Evolutionary conservation across 2,888 invertebrate species (phyloP), one percentile per base, ranked within the genome.

Genomic region (Heliconius erato): DNA sequence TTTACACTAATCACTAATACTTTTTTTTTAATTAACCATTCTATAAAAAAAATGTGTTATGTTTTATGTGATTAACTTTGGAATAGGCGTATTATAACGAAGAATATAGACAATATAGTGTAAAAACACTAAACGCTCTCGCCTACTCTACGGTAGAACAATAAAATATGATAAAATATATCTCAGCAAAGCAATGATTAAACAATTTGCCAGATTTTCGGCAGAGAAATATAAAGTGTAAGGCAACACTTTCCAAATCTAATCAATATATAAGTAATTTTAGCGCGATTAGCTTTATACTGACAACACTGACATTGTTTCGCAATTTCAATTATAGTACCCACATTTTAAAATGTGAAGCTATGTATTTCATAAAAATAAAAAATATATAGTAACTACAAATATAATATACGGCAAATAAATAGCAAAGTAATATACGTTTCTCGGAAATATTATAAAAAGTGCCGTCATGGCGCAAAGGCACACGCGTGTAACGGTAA

Each of bases 171-270:
- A 54, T 54, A 23, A 54, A 7, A 19, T 54, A 23, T 54, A 26
- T 14, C 14, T 3, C 1, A 28, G 14, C 26, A 65, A 14, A 65
- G 5, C 26, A 67, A 28, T 67, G n/a, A n/a, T 65, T 63, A n/a
- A 4, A 12, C n/a, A 12, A 65, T n/a, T 65, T 44, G 1, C 7
- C 6, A n/a, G 7, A 26, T 49, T 71, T 44, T 49, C 72, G 26
- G 26, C 26, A 72, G 26, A 26, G n/a, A 26, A 44, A 72, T 72
- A 72, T 72, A n/a, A 44, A 72, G 12, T 12, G 44, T 44, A 19
- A 26, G 72, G 72, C 72, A 72, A 72, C 72, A 72, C 72, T 1
- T 26, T 72, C 26, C 3, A 26, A 72, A 72, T 16, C 44, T 72
- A 49, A 72, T 72, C 63, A 63, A n/a, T 63, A 54, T 72, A 16